Percentiles rank a stretch among this genome's conserved stretches.
These are phyloP conservation scores for Garrulus glandarius DNA, from an alignment of 2,797 vertebrate species.

Conservation along the genomic window DNA sequence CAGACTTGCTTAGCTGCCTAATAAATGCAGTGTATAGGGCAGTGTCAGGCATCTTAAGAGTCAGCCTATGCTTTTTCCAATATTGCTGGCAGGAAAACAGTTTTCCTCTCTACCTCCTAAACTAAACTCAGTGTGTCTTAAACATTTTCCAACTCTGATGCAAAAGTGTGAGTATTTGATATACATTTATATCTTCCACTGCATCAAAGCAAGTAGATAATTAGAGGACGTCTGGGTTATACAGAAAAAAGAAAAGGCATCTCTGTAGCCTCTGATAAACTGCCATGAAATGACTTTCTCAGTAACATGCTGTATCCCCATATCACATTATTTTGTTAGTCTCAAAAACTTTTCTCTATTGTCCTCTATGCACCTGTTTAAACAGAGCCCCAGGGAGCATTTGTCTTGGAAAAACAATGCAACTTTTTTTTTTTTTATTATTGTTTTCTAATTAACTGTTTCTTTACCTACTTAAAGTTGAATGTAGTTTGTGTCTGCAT, in stretches of 20 bases:
- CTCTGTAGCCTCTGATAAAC: background rate
- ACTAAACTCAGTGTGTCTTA: background rate
- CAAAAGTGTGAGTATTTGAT: background rate
- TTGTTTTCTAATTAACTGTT: conserved; percentile 7
- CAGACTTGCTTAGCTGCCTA: background rate
- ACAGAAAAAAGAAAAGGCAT: background rate
- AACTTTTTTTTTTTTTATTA: background rate
- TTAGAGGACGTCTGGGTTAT: background rate
- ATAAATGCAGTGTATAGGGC: background rate
- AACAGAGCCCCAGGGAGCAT: background rate
- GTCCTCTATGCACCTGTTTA: background rate
- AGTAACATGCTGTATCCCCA: background rate
- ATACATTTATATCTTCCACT: background rate
- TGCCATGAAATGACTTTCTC: background rate
- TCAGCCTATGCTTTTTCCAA: background rate
- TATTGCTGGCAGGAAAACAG: background rate
- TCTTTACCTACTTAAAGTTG: background rate
- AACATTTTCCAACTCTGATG: background rate
- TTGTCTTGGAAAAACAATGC: background rate
- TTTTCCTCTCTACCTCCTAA: background rate
- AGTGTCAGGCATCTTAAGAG: background rate
- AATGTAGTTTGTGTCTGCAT: background rate
- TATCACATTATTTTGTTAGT: background rate
- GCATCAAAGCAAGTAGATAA: background rate
- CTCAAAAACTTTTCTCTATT: background rate